phyloP scores from a whole-genome alignment of 2,888 invertebrate species.

The Sinelater perroti region DNA sequence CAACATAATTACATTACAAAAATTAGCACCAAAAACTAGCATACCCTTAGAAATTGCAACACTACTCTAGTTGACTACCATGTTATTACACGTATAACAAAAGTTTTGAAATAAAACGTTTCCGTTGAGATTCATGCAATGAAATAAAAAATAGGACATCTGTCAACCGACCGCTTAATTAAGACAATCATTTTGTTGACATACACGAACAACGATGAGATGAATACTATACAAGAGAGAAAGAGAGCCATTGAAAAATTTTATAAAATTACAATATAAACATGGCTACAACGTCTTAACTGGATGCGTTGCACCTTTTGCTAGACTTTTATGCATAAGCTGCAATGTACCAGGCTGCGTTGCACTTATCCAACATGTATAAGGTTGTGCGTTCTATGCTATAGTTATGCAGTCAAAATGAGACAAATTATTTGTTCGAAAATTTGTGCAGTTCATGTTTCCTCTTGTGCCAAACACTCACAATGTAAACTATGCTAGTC shows the following conservation, averaged over 20 bases:
- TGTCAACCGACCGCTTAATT: too few relatives aligned
- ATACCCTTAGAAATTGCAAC: conserved; percentile 24
- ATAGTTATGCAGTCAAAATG: conserved; percentile 17
- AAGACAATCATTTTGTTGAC: too few relatives aligned
- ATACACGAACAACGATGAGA: conserved; percentile 19
- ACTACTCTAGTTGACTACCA: conserved; percentile 26
- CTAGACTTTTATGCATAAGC: not conserved
- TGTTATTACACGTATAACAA: too few relatives aligned
- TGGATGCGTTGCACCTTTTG: not conserved
- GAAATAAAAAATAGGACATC: too few relatives aligned
- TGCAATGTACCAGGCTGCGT: conserved; percentile 1
- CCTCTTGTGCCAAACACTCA: conserved; percentile 20
- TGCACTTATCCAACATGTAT: conserved; percentile 8
- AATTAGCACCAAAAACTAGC: conserved; percentile 35
- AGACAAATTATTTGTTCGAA: conserved; percentile 10
- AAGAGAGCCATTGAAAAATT: conserved; percentile 23
- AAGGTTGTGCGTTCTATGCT: conserved; percentile 22
- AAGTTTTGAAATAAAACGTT: too few relatives aligned
- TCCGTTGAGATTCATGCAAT: too few relatives aligned
- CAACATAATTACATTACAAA: too few relatives aligned
- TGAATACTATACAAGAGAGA: conserved; percentile 18
- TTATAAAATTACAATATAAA: conserved; percentile 21
- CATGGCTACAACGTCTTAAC: conserved; percentile 2
- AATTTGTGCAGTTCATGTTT: conserved; percentile 23
- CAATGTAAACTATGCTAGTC: conserved; percentile 6